Evolutionary conservation across 2,113 vertebrate genomes (phyloP).

Genomic region (Odobenus rosmarus): DNA sequence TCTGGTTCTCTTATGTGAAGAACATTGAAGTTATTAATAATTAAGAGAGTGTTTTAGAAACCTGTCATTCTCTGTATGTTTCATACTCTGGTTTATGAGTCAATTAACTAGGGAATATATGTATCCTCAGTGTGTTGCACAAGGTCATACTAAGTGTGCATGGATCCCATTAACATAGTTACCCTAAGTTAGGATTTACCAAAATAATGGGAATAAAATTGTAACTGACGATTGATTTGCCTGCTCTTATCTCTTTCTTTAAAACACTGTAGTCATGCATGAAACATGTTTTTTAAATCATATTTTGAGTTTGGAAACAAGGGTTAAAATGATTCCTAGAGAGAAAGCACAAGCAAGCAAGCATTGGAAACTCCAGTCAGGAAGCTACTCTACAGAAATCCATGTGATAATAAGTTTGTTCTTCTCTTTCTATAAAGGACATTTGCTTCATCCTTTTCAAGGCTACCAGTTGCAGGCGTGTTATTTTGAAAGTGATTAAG

Average conservation of each 20-base stretch:
- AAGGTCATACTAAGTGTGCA: constrained; percentile 37
- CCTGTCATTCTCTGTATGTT: constrained; percentile 44
- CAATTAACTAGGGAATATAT: background rate
- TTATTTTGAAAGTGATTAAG: constrained; percentile 26
- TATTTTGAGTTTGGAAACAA: background rate
- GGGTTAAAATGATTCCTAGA: background rate
- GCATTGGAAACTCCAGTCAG: background rate
- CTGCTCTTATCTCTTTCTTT: background rate
- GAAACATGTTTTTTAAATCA: background rate
- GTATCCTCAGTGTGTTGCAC: background rate
- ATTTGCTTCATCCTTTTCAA: constrained; percentile 17
- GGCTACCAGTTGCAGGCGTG: background rate
- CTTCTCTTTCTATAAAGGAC: background rate
- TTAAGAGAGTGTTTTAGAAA: constrained; percentile 45
- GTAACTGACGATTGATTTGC: background rate
- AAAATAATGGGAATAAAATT: constrained; percentile 16
- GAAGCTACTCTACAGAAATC: background rate
- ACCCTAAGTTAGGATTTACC: constrained; percentile 13
- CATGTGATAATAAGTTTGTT: constrained; percentile 3
- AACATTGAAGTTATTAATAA: constrained; percentile 47
- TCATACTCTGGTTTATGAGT: constrained; percentile 51
- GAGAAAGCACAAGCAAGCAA: background rate
- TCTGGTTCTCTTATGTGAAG: constrained; percentile 56
- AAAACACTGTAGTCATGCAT: constrained; percentile 18
- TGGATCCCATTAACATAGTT: background rate